phyloP scores from a whole-genome alignment of 2,113 vertebrate genomes.

The Vidua chalybeata region DNA sequence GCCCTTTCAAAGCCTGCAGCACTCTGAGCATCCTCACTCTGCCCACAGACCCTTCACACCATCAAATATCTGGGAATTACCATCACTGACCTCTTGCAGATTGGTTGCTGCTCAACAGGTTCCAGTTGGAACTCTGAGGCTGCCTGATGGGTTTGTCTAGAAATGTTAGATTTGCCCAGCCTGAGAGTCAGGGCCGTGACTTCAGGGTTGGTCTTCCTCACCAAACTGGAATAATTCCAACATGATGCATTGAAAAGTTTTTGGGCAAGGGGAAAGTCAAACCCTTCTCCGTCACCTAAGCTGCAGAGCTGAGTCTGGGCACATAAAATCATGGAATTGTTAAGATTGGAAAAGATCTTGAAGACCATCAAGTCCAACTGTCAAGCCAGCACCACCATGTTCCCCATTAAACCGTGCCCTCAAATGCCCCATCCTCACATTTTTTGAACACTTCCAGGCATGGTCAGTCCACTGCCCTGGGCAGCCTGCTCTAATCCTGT shows the following conservation, averaged over 20 bases:
- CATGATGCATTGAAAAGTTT: rapidly evolving
- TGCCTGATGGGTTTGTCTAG: neutral
- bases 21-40: neutral
- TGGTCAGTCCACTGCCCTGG: neutral
- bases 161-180: neutral
- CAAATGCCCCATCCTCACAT: neutral
- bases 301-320: neutral
- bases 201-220: neutral
- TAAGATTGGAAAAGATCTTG: neutral
- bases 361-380: neutral
- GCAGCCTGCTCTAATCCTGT: neutral
- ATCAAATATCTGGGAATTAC: neutral
- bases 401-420: neutral
- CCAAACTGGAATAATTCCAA: neutral
- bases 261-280: neutral
- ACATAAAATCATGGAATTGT: neutral
- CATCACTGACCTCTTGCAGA: neutral
- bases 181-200: neutral
- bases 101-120: neutral
- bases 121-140: neutral
- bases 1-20: neutral
- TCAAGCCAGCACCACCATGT: neutral
- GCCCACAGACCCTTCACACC: neutral
- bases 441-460: neutral
- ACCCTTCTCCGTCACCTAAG: neutral